Evolutionary conservation across 2,113 vertebrate genomes (phyloP).

Genomic region (Vombatus ursinus): DNA sequence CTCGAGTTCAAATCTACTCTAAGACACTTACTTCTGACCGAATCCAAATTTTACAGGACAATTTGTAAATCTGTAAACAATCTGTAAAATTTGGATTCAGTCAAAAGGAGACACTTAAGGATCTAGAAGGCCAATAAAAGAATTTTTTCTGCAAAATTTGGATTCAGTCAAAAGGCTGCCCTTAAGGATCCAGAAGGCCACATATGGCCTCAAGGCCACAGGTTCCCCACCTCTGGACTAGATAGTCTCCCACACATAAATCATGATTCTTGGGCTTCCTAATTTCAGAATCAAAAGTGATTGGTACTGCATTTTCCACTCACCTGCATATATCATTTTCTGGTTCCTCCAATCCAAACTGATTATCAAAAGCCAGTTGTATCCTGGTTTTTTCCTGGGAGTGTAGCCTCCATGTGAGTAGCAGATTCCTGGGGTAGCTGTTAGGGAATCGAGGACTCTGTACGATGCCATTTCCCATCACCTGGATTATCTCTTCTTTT

Average conservation of each 20-base stretch:
- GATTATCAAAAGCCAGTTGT: slow-evolving; percentile 93
- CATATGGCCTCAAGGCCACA: too few species aligned
- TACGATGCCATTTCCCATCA: slow-evolving; percentile 89
- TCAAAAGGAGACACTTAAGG: too few species aligned
- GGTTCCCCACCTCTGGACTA: not conserved
- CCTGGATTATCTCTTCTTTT: slow-evolving; percentile 91
- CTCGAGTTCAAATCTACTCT: too few species aligned
- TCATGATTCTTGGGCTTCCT: not conserved
- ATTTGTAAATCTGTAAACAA: too few species aligned
- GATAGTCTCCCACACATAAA: not conserved
- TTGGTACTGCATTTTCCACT: slow-evolving; percentile 56
- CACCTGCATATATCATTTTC: slow-evolving; percentile 97
- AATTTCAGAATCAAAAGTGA: not conserved
- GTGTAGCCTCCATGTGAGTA: slow-evolving; percentile 94
- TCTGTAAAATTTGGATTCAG: too few species aligned
- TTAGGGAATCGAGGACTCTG: slow-evolving; percentile 96
- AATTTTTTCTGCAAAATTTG: too few species aligned
- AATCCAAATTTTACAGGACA: too few species aligned
- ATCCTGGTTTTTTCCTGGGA: slow-evolving; percentile 90
- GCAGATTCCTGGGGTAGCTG: slow-evolving; percentile 94
- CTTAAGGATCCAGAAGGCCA: too few species aligned
- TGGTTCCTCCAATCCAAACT: slow-evolving; percentile 95
- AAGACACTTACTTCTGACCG: too few species aligned
- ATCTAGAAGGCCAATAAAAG: too few species aligned
- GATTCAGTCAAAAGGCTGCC: too few species aligned